Percentiles rank a stretch among this genome's conserved stretches.
Conservation (phyloP, 2,797 vertebrate genomes). For the Semotilus atromaculatus region DNA sequence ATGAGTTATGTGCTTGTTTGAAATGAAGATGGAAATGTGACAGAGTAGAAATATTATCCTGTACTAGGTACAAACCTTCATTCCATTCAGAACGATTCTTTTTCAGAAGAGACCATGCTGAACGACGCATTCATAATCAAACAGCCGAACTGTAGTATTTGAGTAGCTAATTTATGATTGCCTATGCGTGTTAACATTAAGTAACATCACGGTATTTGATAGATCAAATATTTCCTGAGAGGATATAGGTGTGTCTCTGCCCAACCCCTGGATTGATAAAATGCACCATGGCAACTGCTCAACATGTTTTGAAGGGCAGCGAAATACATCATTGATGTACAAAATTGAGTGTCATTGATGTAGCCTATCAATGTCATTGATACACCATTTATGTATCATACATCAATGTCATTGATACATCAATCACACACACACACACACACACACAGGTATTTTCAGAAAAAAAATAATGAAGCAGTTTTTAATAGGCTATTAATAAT, state of each 20-base stretch:
- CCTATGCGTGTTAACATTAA: slow-evolving; percentile 27
- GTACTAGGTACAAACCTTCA: neutral
- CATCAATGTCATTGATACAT: neutral
- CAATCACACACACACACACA: neutral
- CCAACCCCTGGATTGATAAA: slow-evolving; percentile 49
- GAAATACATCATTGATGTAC: neutral
- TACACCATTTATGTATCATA: too few relatives aligned
- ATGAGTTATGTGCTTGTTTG: neutral
- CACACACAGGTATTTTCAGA: neutral
- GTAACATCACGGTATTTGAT: slow-evolving; percentile 31
- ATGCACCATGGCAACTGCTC: slow-evolving; percentile 61
- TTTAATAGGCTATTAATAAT: neutral
- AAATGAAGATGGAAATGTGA: slow-evolving; percentile 13
- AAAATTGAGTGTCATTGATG: neutral
- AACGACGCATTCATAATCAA: neutral
- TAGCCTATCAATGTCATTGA: too few relatives aligned
- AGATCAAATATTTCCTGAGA: slow-evolving; percentile 40
- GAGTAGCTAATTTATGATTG: neutral
- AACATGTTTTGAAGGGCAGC: slow-evolving; percentile 30
- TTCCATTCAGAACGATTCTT: neutral
- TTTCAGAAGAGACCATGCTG: neutral
- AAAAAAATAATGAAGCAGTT: neutral
- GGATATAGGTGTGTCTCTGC: slow-evolving; percentile 40
- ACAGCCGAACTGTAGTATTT: neutral
- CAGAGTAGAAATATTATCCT: slow-evolving; percentile 11